Evolutionary conservation across 2,113 vertebrate genomes (phyloP).

Genomic region (Calyptomena viridis): DNA sequence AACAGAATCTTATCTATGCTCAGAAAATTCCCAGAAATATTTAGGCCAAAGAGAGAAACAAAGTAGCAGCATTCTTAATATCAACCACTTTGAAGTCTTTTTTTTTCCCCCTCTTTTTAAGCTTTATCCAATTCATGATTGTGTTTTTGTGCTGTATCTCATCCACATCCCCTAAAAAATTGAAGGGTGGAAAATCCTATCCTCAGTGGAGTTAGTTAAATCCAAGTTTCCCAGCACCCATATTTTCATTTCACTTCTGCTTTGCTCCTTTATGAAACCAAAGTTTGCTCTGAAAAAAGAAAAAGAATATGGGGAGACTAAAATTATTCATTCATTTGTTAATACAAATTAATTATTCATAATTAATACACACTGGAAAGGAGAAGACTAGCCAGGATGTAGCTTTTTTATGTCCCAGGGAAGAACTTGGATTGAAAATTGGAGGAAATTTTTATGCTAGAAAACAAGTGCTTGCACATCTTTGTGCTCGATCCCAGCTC

Average conservation of each 20-base stretch:
- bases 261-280: background rate
- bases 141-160: background rate
- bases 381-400: background rate
- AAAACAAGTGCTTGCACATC: background rate
- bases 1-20: background rate
- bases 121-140: background rate
- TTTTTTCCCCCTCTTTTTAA: background rate
- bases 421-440: background rate
- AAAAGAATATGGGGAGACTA: too few relatives aligned
- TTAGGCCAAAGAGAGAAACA: background rate
- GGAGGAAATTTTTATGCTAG: background rate
- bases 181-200: background rate
- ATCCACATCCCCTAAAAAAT: background rate
- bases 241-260: background rate
- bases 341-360: too few relatives aligned
- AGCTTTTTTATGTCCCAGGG: background rate
- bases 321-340: too few relatives aligned
- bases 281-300: background rate
- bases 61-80: background rate
- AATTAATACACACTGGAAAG: background rate
- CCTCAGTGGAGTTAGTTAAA: background rate
- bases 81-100: background rate
- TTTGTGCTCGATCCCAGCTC: background rate
- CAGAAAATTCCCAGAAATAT: slow-evolving; percentile 14
- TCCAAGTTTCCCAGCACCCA: background rate